These are phyloP conservation scores for Motacilla alba DNA, from an alignment of 2,113 vertebrate species.

Conservation along the genomic window DNA sequence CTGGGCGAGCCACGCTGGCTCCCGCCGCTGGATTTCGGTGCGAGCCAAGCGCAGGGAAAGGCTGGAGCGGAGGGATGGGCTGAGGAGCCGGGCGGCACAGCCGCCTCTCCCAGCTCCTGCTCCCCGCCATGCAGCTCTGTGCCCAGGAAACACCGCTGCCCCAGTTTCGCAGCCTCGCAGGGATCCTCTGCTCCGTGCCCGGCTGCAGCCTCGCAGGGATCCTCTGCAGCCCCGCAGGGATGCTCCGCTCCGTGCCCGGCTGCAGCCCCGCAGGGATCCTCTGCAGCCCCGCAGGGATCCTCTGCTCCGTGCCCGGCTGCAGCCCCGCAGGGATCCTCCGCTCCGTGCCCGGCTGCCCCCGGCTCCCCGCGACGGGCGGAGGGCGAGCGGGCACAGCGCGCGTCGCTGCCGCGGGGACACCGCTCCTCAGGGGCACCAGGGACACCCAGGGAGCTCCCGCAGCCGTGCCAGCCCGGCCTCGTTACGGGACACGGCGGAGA, in stretches of 20 bases:
- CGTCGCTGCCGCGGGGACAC: accelerated
- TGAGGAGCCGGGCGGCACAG: neutral
- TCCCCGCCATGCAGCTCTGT: accelerated
- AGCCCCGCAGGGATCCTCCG: neutral
- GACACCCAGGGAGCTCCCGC: neutral
- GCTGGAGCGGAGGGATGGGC: neutral
- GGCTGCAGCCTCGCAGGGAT: neutral
- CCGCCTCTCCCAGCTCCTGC: neutral
- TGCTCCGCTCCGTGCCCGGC: too few relatives aligned
- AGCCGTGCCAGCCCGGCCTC: neutral
- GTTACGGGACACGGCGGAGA: accelerated
- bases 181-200: neutral
- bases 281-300: too few relatives aligned
- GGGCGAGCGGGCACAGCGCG: neutral
- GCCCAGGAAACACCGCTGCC: neutral
- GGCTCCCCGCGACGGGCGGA: accelerated
- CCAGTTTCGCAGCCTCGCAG: neutral
- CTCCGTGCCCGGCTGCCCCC: neutral
- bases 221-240: too few relatives aligned
- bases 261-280: too few relatives aligned
- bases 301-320: neutral
- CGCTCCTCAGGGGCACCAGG: accelerated
- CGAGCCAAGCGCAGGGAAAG: neutral
- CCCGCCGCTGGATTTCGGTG: accelerated
- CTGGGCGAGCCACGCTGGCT: neutral